Base-by-base conservation (phyloP, 1,140 invertebrate species). In the Ceratosolen fusciceps region DNA sequence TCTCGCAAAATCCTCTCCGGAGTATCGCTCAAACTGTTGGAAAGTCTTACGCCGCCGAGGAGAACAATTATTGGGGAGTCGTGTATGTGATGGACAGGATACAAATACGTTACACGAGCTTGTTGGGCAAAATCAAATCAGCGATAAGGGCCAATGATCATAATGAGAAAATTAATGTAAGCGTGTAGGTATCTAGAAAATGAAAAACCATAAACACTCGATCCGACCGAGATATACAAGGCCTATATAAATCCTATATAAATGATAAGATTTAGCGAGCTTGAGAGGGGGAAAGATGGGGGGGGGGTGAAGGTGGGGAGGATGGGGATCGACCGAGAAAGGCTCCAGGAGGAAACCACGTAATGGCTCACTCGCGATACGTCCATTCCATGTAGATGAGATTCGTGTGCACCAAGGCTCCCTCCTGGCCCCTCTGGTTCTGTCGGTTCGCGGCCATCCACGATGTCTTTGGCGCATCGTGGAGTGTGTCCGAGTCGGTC, bases 221-320 rank as follows among this genome's bases (percentile, higher is more conserved):
- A 54, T 54, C 8, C 31, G 56, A 37, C 71, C 24, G 16, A 73
- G 24, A 73, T 73, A 58, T 37, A 73, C n/a, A 73, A 56, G 2
- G 12, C n/a, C n/a, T 54, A 26, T 58, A 37, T 54, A 72, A 37
- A 16, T 21, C n/a, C n/a, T 54, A 26, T 58, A 37, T 54, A 72
- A 37, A 16, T 21, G 70, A 56, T 72, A 56, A 72, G 70, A 72
- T 72, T 72, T 72, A 72, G 70, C 52, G 70, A 16, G 3, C n/a
- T n/a, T 21, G 3, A 4, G 37, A 58, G 21, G 19, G 21, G 52
- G 8, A 16, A 73, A 52, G 49, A 19, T 12, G 39, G 58, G 52
- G 14, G 34, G 9, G 31, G n/a, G 31, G 49, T 26, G 21, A 21
- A 52, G 49, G 49, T 12, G 39, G 58, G 52, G 14, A n/a, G 9